Base-by-base conservation (phyloP, 2,888 invertebrate genomes). In the Teinopalpus imperialis region DNA sequence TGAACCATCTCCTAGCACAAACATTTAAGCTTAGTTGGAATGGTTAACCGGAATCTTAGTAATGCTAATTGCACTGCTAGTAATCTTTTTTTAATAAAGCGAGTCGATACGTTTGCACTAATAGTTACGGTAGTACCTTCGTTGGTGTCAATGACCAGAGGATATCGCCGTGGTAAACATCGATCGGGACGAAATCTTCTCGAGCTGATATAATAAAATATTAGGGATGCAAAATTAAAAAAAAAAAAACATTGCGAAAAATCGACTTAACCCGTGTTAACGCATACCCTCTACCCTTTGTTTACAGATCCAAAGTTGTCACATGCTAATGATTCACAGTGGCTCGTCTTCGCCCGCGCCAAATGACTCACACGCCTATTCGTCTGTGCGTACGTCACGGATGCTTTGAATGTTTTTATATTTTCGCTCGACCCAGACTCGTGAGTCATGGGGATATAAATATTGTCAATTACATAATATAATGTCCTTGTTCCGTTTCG, bases 271-370 rank as follows among this genome's bases (percentile, higher is more conserved):
- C 13, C 13, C 13, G 6, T 18, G 12, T 30, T 29, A 20, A 40
- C 23, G 30, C 26, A 35, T 41, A 21, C 18, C 12, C 20, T 1
- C n/a, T 20, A 9, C 18, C 6, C 34, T 30, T 47, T 52, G 45
- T 52, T 51, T 52, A 47, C 44, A 49, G 46, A 45, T 29, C 39
- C 44, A 14, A 46, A 44, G 35, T 10, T 35, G 40, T 41, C 10
- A 34, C 54, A 53, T 53, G 52, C 57, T 47, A 43, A 43, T 63
- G 63, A 63, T 52, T 63, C 61, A 62, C 49, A 46, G 49, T 39
- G 43, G n/a, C n/a, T n/a, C n/a, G n/a, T n/a, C 50, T 52, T 54
- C 49, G 58, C 56, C 39, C 43, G 43, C 10, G 5, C 8, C 27
- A 20, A 35, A 7, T 43, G 36, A 43, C 10, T 43, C 43, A 43